A percentile compares a stretch with the other conserved stretches of the same genome.
These are phyloP conservation scores for Bombus difficillimus DNA, from an alignment of 1,140 invertebrate genomes.

Conservation along the genomic window DNA sequence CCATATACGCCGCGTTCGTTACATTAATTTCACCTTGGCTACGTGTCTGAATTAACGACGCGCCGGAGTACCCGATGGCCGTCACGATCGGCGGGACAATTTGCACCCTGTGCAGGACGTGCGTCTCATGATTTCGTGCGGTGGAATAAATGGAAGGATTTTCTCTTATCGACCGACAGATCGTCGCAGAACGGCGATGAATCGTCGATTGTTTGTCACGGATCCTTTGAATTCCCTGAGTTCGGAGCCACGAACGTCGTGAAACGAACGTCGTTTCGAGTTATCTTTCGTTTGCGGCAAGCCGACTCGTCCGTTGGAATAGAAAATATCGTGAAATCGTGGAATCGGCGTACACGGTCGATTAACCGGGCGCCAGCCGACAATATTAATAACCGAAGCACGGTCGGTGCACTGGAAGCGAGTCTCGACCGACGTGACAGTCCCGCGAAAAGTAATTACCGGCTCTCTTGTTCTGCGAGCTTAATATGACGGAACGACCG, in stretches of 20 bases:
- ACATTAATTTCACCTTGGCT: background rate
- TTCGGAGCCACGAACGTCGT: background rate
- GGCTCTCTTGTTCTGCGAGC: conserved; percentile 58
- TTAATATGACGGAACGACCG: conserved; percentile 59
- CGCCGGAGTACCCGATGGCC: background rate
- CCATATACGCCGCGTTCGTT: background rate
- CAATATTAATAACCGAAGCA: conserved; percentile 63
- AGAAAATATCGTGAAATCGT: conserved; percentile 56
- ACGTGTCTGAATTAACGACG: background rate
- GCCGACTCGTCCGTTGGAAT: background rate
- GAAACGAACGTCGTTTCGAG: background rate
- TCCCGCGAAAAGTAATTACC: conserved; percentile 67
- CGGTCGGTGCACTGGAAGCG: conserved; percentile 23
- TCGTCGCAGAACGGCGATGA: too few species aligned
- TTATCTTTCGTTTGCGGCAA: background rate
- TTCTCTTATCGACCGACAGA: too few species aligned
- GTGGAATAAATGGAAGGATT: background rate
- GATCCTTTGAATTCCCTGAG: background rate
- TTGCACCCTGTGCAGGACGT: too few species aligned
- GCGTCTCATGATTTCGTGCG: background rate
- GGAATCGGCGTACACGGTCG: conserved; percentile 28
- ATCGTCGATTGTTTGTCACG: too few species aligned
- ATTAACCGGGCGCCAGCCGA: conserved; percentile 49
- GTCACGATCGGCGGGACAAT: too few species aligned
- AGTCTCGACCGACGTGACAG: conserved; percentile 57